Evolutionary conservation across 2,888 invertebrate genomes (phyloP).

Genomic region (Myopa tessellatipennis): DNA sequence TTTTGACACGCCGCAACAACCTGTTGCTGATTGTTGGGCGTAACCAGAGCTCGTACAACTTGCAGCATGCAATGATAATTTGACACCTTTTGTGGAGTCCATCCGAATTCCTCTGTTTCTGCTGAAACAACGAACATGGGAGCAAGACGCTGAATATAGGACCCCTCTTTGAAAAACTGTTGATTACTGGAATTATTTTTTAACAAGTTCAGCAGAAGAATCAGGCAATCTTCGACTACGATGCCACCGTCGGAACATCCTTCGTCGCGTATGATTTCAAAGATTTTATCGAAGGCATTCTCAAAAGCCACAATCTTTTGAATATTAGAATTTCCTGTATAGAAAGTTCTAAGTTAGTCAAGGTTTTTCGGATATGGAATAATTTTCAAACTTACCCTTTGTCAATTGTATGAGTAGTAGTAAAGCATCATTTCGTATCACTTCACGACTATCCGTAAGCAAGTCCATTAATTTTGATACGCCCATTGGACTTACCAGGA

Average conservation of each 20-base stretch:
- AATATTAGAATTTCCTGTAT: conserved; percentile 88
- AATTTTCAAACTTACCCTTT: conserved; percentile 61
- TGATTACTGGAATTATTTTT: conserved; percentile 97
- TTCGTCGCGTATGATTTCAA: conserved; percentile 92
- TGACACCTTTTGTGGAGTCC: conserved; percentile 94
- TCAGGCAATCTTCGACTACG: conserved; percentile 96
- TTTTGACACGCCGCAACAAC: conserved; percentile 86
- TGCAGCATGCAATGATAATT: conserved; percentile 94
- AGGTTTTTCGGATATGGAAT: neutral
- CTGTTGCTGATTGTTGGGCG: conserved; percentile 92
- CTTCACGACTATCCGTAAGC: conserved; percentile 91
- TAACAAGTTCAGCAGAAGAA: conserved; percentile 91
- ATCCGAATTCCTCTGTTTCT: conserved; percentile 79
- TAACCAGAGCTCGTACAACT: conserved; percentile 89
- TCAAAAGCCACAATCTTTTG: conserved; percentile 99
- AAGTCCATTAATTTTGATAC: conserved; percentile 98
- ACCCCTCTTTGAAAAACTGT: conserved; percentile 98
- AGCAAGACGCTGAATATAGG: conserved; percentile 89
- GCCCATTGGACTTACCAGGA: conserved; percentile 93
- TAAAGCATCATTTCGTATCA: conserved; percentile 94
- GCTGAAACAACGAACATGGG: conserved; percentile 87
- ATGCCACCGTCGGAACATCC: conserved; percentile 96
- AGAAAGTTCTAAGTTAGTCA: neutral
- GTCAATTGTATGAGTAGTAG: conserved; percentile 92
- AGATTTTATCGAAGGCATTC: conserved; percentile 95